Percentiles rank a stretch among this genome's conserved stretches.
Conservation (phyloP, 2,888 invertebrate species). For the Lissocephala sabroskyi region DNA sequence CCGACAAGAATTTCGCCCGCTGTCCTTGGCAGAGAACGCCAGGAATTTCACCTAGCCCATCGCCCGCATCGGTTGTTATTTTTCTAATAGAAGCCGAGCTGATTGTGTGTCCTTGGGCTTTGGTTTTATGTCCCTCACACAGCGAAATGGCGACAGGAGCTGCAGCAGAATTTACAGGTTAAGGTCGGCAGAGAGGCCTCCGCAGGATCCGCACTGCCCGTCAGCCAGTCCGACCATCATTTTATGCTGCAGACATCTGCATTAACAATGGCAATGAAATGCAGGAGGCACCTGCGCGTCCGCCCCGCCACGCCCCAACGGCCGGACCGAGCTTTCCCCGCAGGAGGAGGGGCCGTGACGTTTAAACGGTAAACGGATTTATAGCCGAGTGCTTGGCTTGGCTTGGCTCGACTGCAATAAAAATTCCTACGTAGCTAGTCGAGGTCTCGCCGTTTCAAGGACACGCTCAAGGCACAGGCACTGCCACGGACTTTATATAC, state of each 20-base stretch:
- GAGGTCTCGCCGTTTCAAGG: constrained; percentile 31
- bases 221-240: constrained; percentile 26
- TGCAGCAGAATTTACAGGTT: constrained; percentile 42
- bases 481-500: constrained; percentile 16
- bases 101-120: too few relatives aligned
- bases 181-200: constrained; percentile 35
- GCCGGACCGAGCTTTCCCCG: constrained; percentile 18
- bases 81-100: too few relatives aligned
- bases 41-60: neutral
- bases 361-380: constrained; percentile 54
- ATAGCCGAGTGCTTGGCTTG: constrained; percentile 18
- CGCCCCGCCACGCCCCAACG: neutral
- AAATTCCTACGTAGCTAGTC: too few relatives aligned
- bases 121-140: too few relatives aligned
- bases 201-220: constrained; percentile 5
- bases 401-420: too few relatives aligned
- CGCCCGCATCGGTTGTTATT: neutral
- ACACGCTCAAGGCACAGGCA: constrained; percentile 6
- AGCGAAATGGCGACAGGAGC: neutral
- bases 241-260: constrained; percentile 52
- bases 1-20: neutral
- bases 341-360: too few relatives aligned
- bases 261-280: constrained; percentile 53
- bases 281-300: constrained; percentile 16
- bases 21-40: neutral